These are phyloP conservation scores for Pangasius larnaudii DNA, from an alignment of 2,797 vertebrate species.

Conservation along the genomic window DNA sequence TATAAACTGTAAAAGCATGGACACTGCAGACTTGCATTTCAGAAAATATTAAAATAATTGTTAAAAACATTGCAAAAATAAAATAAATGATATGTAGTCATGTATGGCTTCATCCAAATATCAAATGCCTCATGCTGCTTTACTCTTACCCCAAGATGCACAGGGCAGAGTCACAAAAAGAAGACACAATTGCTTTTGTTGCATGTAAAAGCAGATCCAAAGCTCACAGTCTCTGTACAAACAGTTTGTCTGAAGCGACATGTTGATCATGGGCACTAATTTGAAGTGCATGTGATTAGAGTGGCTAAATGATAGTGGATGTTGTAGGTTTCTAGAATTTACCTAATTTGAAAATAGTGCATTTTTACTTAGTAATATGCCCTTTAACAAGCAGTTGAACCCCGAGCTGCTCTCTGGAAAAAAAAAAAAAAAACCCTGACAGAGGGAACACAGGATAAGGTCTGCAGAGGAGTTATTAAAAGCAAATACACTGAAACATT, in stretches of 20 bases:
- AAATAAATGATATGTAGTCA: neutral
- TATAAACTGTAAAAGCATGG: neutral
- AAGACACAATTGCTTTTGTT: neutral
- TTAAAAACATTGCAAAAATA: neutral
- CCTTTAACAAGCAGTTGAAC: neutral
- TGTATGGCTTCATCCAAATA: neutral
- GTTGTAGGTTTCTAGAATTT: neutral
- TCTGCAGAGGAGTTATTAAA: neutral
- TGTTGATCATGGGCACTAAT: neutral
- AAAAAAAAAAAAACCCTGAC: neutral
- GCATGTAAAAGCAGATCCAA: neutral
- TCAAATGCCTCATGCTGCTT: neutral
- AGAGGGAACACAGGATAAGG: neutral
- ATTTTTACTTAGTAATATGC: neutral
- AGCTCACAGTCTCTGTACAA: neutral
- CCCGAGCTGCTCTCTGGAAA: neutral
- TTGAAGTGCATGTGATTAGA: neutral
- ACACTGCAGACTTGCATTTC: neutral
- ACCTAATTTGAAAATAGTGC: neutral
- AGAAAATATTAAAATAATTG: neutral
- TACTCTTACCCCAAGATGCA: neutral
- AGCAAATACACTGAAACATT: conserved; percentile 18
- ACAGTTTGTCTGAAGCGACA: neutral
- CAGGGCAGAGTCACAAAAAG: neutral
- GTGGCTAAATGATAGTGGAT: neutral